These are phyloP conservation scores for Noctuana brunneofusca DNA, from an alignment of 2,888 invertebrate species.

Conservation along the genomic window DNA sequence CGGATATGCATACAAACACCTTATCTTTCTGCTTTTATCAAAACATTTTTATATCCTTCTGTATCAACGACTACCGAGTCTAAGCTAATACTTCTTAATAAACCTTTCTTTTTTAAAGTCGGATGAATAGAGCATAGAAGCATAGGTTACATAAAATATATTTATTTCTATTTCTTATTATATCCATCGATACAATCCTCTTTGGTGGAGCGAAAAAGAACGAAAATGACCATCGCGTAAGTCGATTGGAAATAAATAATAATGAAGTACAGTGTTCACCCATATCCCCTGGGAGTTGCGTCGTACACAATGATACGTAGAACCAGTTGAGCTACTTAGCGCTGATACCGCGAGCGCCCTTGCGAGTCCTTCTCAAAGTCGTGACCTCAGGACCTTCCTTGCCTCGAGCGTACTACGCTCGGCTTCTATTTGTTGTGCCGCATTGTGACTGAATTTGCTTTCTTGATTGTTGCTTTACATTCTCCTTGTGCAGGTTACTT, in stretches of 20 bases:
- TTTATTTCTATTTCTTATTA: no score
- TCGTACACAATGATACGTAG: slow-evolving; percentile 10
- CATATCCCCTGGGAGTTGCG: background rate
- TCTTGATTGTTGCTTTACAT: slow-evolving; percentile 28
- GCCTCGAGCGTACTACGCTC: slow-evolving; percentile 53
- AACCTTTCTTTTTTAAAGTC: no score
- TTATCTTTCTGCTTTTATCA: no score
- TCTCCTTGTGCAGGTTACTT: background rate
- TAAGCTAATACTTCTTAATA: no score
- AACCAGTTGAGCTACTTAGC: slow-evolving; percentile 28
- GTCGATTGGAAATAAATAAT: slow-evolving; percentile 1
- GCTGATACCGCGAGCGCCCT: slow-evolving; percentile 60
- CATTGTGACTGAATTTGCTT: slow-evolving; percentile 31
- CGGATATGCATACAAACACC: background rate
- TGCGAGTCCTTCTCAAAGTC: slow-evolving; percentile 75
- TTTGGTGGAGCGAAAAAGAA: background rate
- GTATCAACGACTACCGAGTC: no score
- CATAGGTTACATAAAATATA: no score
- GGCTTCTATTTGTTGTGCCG: slow-evolving; percentile 29
- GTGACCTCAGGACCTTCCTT: slow-evolving; percentile 76
- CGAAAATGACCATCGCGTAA: background rate
- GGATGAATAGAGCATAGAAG: no score
- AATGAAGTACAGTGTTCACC: background rate
- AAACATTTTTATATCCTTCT: no score
- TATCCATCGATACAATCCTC: background rate